Conservation (phyloP, 2,113 vertebrate species). For the Acinonyx jubatus region DNA sequence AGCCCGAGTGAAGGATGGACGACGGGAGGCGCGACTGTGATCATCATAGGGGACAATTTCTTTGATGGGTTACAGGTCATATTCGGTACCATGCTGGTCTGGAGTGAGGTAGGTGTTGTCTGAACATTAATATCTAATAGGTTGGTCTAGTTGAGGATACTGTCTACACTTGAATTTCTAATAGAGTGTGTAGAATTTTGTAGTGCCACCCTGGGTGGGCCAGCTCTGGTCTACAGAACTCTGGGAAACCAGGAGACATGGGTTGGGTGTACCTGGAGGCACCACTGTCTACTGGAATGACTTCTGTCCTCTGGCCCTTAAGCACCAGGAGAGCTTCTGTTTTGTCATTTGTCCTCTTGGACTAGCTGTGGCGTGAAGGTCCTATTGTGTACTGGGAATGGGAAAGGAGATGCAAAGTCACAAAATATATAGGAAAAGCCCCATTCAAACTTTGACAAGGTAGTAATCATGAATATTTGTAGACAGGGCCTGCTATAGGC, state of each 20-base stretch:
- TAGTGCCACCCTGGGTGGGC: constrained; percentile 53
- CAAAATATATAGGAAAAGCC: neutral
- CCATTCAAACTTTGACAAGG: neutral
- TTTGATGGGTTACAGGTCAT: constrained; percentile 99
- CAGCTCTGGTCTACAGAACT: neutral
- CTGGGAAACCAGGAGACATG: neutral
- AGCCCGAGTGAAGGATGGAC: constrained; percentile 99
- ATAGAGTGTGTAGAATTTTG: constrained; percentile 47
- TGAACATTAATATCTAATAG: constrained; percentile 86
- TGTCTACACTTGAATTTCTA: constrained; percentile 72
- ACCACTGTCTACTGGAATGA: neutral
- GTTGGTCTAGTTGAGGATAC: constrained; percentile 80
- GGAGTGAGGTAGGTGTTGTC: constrained; percentile 97
- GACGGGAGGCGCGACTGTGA: constrained; percentile 97
- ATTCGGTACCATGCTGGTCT: constrained; percentile 99
- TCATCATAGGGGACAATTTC: constrained; percentile 99
- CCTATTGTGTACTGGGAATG: neutral
- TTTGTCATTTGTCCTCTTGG: neutral
- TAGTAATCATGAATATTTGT: neutral
- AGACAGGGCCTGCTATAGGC: neutral
- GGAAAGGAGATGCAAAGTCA: neutral
- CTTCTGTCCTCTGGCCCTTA: neutral
- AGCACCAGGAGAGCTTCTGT: neutral
- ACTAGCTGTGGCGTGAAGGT: neutral
- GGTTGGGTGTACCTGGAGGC: neutral